A percentile compares a stretch with the other conserved stretches of the same genome.
Evolutionary conservation across 1,140 invertebrate genomes (phyloP).

Genomic region (Neodiprion pinetum): DNA sequence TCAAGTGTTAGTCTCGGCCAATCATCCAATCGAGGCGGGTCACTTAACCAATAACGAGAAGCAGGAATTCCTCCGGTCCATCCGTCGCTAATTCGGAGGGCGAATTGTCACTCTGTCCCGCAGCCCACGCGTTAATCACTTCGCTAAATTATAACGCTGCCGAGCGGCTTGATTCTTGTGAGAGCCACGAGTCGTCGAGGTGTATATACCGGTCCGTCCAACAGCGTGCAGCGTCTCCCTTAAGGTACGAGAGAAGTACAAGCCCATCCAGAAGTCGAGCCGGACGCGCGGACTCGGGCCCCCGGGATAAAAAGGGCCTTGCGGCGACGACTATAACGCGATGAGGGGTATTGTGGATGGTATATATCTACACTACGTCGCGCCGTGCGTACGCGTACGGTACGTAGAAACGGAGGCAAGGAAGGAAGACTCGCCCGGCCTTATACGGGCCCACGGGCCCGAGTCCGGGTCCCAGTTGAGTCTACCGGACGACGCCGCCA

Average conservation of each 20-base stretch:
- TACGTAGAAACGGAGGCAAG: conserved; percentile 4
- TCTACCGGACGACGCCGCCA: neutral
- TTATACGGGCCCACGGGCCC: neutral
- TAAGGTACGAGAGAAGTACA: neutral
- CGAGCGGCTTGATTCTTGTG: too few relatives aligned
- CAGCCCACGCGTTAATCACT: neutral
- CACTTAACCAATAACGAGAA: conserved; percentile 1
- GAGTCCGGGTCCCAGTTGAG: neutral
- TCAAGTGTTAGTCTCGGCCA: neutral
- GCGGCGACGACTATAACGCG: too few relatives aligned
- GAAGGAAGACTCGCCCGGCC: neutral
- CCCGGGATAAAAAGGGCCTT: neutral
- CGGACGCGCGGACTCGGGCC: neutral
- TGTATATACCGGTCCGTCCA: neutral
- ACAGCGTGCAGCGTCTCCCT: neutral
- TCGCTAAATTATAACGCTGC: too few relatives aligned
- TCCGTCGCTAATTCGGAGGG: neutral
- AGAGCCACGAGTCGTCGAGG: neutral
- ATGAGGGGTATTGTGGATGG: too few relatives aligned
- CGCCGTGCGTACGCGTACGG: neutral
- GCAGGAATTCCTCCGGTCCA: neutral
- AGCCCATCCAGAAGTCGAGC: neutral
- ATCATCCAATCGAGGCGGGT: neutral
- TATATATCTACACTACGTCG: too few relatives aligned
- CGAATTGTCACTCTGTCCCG: neutral